Evolutionary conservation across 2,888 invertebrate species (phyloP), one percentile per base, ranked within the genome.

Genomic region (Graphium colonna): DNA sequence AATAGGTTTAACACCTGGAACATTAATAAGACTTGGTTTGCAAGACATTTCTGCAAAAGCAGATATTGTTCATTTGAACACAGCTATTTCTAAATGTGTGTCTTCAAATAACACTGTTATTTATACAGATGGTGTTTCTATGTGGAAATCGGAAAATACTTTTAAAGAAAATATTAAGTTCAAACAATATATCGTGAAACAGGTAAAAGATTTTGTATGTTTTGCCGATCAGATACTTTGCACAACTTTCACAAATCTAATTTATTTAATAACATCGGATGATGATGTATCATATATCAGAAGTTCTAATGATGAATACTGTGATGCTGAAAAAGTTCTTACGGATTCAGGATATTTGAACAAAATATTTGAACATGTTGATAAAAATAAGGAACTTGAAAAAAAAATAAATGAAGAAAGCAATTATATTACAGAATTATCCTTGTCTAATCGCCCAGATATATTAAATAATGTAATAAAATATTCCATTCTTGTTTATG

Each of bases 391-490:
- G 48, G 59, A 59, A 10, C 39, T 84, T 0, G 60, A 72, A 0
- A 67, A 71, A 39, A 75, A 60, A 51, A 62, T 81, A 1, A 68
- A 62, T 28, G 63, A 68, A 51, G 86, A 86, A 63, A 71, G 70
- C 3, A 67, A 72, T 45, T 79, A 77, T 50, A 68, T 85, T 0
- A 76, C 78, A 31, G 73, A 79, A 7, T 58, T 87, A 28, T 73
- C 88, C 1, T 63, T 88, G 28, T 73, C 83, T 1, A 80, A 77
- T 15, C 73, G 82, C 51, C 75, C 72, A 57, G 82, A 86, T 44
- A 58, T 88, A 4, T 71, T 87, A 69, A 65, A 77, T 33, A 69
- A 61, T 39, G 57, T 81, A 5, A 66, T 88, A 48, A 43, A 63
- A 1, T 65, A 66, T 41, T 68, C 60, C 26, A 58, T 77, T 0